Evolutionary conservation across 1,140 invertebrate genomes (phyloP), one percentile per base, ranked within the genome.

Genomic region (Melanaphis sacchari): DNA sequence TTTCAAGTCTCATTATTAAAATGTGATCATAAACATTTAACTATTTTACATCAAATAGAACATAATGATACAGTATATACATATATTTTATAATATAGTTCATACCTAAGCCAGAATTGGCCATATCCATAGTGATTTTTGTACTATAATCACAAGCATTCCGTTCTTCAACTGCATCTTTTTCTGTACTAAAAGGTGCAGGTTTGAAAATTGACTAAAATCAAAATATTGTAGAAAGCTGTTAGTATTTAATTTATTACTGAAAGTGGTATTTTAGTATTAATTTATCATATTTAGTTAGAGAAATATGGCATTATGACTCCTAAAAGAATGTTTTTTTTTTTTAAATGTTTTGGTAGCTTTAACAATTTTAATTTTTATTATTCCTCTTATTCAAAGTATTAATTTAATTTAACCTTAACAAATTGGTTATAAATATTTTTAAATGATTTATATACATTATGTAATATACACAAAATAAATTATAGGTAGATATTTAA

Each of bases 101-200:
- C 43, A 94, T 95, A 97, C 97, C 96, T 95, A 95, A 96, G 36
- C 98, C 98, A 93, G 96, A 96, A 94, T 96, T 96, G 1, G 99
- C 99, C 95, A 97, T 96, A 94, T 99, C 97, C 94, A 97, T 96
- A 0, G 98, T 97, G 94, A 99, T 98, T 94, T 97, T 97, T 52
- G 96, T 95, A 22, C 96, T 96, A 91, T 99, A 99, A 95, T 99
- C 97, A 95, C 97, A 98, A 15, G 96, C 95, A 49, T 98, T 96
- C 66, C 97, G 96, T 94, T 98, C 98, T 94, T 95, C 94, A 52
- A 97, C 95, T 18, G 99, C 99, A 93, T 97, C 96, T 66, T 97
- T 96, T 94, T 99, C 99, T 95, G 98, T 97, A 94, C 97, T 97
- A 95, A 98, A 99, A 24, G 98, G 98, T 31, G 99, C 99, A 94